phyloP scores from a whole-genome alignment of 2,797 vertebrate species.

The Cetoscarus ocellatus region DNA sequence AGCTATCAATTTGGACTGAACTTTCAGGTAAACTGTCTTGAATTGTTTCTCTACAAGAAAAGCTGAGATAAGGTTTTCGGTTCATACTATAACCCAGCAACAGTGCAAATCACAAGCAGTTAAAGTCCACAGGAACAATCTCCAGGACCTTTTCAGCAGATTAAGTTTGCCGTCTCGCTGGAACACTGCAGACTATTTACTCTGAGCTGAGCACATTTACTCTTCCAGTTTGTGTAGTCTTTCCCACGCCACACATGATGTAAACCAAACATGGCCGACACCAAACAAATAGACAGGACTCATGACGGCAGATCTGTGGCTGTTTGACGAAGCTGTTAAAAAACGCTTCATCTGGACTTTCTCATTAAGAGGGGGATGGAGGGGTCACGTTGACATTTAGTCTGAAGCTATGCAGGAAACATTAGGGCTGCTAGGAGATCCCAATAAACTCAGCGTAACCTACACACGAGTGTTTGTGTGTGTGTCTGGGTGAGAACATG shows the following conservation, averaged over 20 bases:
- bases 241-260: slow-evolving; percentile 50
- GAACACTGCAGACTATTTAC: slow-evolving; percentile 4
- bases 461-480: slow-evolving; percentile 17
- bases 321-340: slow-evolving; percentile 81
- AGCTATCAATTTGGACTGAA: too few species aligned
- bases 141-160: neutral
- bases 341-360: slow-evolving; percentile 79
- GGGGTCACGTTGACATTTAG: slow-evolving; percentile 74
- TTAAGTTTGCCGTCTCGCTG: neutral
- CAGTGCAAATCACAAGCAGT: neutral
- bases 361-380: slow-evolving; percentile 66
- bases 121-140: neutral
- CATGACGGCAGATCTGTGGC: slow-evolving; percentile 29
- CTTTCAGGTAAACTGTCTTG: too few species aligned
- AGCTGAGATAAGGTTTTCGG: too few species aligned
- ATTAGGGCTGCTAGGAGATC: slow-evolving; percentile 80
- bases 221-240: slow-evolving; percentile 21
- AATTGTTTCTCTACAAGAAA: too few species aligned
- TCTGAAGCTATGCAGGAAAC: slow-evolving; percentile 55
- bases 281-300: slow-evolving; percentile 44
- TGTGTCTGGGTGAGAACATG: slow-evolving; percentile 14
- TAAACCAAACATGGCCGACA: slow-evolving; percentile 38
- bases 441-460: slow-evolving; percentile 20
- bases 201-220: slow-evolving; percentile 20
- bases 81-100: too few species aligned